A percentile compares a stretch with the other conserved stretches of the same genome.
Evolutionary conservation across 2,113 vertebrate species (phyloP).

Genomic region (Passer montanus): DNA sequence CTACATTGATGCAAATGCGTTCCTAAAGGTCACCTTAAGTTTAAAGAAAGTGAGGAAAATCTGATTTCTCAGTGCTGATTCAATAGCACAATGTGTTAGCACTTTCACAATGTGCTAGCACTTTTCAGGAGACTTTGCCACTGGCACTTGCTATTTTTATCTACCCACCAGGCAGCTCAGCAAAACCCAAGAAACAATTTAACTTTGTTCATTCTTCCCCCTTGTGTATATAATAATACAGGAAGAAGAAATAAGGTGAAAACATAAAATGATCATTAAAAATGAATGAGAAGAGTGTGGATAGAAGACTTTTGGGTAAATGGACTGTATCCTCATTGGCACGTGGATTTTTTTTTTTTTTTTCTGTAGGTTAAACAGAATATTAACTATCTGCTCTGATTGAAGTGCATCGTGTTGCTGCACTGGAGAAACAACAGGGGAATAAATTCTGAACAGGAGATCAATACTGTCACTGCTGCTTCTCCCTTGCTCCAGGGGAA

Average conservation of each 20-base stretch:
- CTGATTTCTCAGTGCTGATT: slow-evolving; percentile 66
- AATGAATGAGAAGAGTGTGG: slow-evolving; percentile 13
- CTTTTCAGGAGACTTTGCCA: slow-evolving; percentile 52
- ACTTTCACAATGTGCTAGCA: slow-evolving; percentile 46
- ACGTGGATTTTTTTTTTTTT: neutral
- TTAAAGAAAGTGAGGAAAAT: slow-evolving; percentile 47
- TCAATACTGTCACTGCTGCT: neutral
- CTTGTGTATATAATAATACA: slow-evolving; percentile 42
- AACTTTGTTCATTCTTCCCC: slow-evolving; percentile 45
- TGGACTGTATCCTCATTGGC: neutral
- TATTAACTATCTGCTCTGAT: slow-evolving; percentile 30
- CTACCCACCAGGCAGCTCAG: slow-evolving; percentile 60
- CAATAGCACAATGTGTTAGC: slow-evolving; percentile 52
- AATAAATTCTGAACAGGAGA: neutral
- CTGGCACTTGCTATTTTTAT: slow-evolving; percentile 69
- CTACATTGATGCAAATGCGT: neutral
- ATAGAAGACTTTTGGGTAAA: slow-evolving; percentile 27
- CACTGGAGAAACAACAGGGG: neutral
- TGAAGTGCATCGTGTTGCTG: neutral
- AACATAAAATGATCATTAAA: slow-evolving; percentile 57
- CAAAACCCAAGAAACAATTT: slow-evolving; percentile 64
- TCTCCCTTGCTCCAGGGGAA: neutral
- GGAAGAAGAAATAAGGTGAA: slow-evolving; percentile 23
- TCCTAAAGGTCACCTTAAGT: slow-evolving; percentile 62
- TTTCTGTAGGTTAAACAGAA: slow-evolving; percentile 2